These are phyloP conservation scores for Cataglyphis hispanica DNA, from an alignment of 1,140 invertebrate species.

Conservation along the genomic window DNA sequence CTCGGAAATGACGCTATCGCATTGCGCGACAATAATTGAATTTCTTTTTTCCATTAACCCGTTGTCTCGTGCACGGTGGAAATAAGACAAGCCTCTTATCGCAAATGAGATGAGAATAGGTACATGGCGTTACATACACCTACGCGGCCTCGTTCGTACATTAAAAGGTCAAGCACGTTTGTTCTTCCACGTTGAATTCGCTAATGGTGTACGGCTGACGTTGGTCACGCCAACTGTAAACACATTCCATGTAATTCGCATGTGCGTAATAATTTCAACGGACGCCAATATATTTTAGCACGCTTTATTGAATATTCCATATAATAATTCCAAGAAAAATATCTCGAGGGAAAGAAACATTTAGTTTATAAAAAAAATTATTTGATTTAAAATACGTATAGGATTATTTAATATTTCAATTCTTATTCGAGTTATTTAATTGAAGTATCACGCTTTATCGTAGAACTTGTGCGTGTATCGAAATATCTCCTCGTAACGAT, in stretches of 20 bases:
- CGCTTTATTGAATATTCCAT: neutral
- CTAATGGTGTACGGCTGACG: slow-evolving; percentile 43
- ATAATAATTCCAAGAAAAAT: neutral
- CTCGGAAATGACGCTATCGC: neutral
- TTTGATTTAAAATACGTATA: neutral
- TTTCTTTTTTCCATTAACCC: slow-evolving; percentile 46
- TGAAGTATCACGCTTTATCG: neutral
- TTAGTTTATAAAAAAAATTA: neutral
- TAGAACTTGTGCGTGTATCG: neutral
- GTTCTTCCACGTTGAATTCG: slow-evolving; percentile 34
- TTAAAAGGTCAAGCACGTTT: slow-evolving; percentile 56
- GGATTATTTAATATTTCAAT: neutral
- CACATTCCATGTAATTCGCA: slow-evolving; percentile 36
- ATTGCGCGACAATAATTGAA: slow-evolving; percentile 32
- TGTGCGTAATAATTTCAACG: slow-evolving; percentile 19
- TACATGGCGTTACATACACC: neutral
- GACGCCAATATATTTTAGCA: neutral
- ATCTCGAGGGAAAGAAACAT: neutral
- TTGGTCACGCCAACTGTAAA: slow-evolving; percentile 54
- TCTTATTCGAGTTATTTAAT: neutral
- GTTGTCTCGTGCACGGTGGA: neutral
- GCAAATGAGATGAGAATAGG: slow-evolving; percentile 51
- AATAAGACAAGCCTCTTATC: slow-evolving; percentile 40
- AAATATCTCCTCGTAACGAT: slow-evolving; percentile 1
- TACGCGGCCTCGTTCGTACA: slow-evolving; percentile 27